phyloP scores from a whole-genome alignment of 2,113 vertebrate genomes.

The Prunella himalayana region DNA sequence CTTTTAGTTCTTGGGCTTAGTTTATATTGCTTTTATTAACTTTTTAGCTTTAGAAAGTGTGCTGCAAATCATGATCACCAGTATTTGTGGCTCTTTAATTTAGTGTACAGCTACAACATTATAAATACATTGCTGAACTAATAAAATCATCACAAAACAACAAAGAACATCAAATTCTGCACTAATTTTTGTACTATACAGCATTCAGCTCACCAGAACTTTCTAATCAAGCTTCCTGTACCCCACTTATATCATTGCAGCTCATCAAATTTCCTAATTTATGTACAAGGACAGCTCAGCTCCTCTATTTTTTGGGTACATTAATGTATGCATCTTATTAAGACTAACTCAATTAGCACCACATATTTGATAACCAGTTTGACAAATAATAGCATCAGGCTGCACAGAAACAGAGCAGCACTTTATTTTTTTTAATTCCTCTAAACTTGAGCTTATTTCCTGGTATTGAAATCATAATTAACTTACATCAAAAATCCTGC shows the following conservation, averaged over 20 bases:
- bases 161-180: neutral
- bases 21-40: neutral
- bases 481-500: neutral
- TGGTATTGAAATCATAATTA: conserved; percentile 42
- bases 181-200: neutral
- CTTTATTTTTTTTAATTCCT: neutral
- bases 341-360: neutral
- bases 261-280: neutral
- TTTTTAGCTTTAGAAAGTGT: neutral
- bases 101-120: neutral
- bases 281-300: neutral
- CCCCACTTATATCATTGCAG: neutral
- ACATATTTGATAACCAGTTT: neutral
- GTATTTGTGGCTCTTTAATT: neutral
- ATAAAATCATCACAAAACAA: neutral
- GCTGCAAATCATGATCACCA: neutral
- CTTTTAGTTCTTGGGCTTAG: neutral
- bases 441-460: conserved; percentile 20
- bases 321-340: neutral
- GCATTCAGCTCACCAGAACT: neutral
- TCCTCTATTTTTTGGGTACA: neutral
- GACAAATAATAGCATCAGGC: neutral
- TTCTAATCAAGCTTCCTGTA: neutral
- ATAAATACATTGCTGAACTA: neutral
- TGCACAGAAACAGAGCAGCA: neutral